Conservation (phyloP, 2,113 vertebrate species). For the Phyllopteryx taeniolatus region DNA sequence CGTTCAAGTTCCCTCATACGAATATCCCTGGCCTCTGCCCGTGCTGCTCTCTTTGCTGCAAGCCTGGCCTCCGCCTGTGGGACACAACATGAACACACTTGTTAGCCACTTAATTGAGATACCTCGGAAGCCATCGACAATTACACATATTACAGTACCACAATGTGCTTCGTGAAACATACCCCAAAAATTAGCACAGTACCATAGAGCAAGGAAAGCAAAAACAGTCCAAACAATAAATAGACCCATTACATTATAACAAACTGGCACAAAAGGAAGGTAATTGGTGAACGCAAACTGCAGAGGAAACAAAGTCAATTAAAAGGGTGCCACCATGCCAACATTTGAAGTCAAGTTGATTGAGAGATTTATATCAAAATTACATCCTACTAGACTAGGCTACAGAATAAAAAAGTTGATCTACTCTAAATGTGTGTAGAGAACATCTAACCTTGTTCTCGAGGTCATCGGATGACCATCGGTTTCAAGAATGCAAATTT, state of each 20-base stretch:
- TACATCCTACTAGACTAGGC: too few species aligned
- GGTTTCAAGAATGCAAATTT: slow-evolving; percentile 40
- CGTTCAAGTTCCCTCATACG: slow-evolving; percentile 95
- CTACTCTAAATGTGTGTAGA: neutral
- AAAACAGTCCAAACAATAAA: neutral
- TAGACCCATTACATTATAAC: neutral
- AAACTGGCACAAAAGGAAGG: neutral
- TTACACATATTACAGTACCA: neutral
- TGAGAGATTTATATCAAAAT: too few species aligned
- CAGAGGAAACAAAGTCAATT: neutral
- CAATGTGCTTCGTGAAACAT: slow-evolving; percentile 2
- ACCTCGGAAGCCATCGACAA: neutral
- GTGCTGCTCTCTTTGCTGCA: slow-evolving; percentile 92
- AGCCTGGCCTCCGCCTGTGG: slow-evolving; percentile 92
- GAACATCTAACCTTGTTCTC: neutral
- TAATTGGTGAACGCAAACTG: neutral
- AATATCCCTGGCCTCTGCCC: slow-evolving; percentile 96
- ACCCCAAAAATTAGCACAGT: neutral
- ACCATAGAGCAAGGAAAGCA: neutral
- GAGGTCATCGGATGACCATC: slow-evolving; percentile 56
- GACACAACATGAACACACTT: slow-evolving; percentile 48
- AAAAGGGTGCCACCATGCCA: too few species aligned
- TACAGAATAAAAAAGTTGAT: neutral
- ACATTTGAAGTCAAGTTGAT: too few species aligned
- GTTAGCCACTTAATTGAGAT: slow-evolving; percentile 28